Percentiles rank a stretch among this genome's conserved stretches.
Evolutionary conservation across 2,113 vertebrate genomes (phyloP).

Genomic region (Oncorhynchus mykiss): DNA sequence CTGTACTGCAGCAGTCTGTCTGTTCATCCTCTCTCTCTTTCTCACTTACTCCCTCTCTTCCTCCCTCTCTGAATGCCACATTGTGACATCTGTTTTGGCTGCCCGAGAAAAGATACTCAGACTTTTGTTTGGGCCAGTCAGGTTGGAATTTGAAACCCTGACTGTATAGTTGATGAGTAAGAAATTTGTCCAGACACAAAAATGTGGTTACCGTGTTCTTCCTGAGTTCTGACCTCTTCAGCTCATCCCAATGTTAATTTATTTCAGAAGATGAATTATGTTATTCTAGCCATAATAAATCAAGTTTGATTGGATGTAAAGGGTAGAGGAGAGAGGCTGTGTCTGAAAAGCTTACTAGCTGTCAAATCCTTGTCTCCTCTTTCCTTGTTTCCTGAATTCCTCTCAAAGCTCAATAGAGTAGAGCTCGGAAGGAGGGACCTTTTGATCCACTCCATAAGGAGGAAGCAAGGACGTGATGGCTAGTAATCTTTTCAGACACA

Average conservation of each 20-base stretch:
- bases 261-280: conserved; percentile 20
- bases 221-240: background rate
- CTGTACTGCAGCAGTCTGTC: conserved; percentile 54
- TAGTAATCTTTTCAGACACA: no score
- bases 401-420: no score
- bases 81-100: conserved; percentile 53
- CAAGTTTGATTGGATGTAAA: conserved; percentile 37
- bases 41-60: no score
- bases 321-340: background rate
- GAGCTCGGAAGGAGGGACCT: no score
- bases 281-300: conserved; percentile 13
- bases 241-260: conserved; percentile 20
- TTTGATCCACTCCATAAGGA: background rate
- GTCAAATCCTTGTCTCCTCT: no score
- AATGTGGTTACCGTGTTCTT: no score
- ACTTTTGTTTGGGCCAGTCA: conserved; percentile 36
- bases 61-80: conserved; percentile 41
- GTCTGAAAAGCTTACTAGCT: background rate
- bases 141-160: conserved; percentile 47
- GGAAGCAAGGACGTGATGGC: background rate
- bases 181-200: background rate
- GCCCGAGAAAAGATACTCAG: conserved; percentile 34
- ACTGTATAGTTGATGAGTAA: conserved; percentile 32
- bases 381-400: no score
- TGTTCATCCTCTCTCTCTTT: conserved; percentile 36